Conservation (phyloP, 2,113 vertebrate species). For the Eudyptes chrysolophus region DNA sequence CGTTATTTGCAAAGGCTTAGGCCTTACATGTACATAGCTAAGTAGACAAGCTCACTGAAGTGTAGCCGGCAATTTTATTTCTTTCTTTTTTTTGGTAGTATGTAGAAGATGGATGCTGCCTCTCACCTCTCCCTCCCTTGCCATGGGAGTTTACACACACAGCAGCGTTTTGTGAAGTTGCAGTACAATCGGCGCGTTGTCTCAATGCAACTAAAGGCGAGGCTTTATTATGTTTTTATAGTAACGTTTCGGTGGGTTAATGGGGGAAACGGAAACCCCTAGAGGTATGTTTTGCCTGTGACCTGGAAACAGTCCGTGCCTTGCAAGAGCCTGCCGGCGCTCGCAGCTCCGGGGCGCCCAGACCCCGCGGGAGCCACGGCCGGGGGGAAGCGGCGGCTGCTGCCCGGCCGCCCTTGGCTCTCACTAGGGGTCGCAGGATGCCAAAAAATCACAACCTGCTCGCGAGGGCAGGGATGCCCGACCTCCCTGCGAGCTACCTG, state of each 20-base stretch:
- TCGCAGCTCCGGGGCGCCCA: background rate
- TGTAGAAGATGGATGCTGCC: background rate
- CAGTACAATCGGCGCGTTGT: background rate
- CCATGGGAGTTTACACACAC: background rate
- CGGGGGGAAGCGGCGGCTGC: background rate
- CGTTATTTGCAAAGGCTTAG: background rate
- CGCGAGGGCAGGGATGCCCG: background rate
- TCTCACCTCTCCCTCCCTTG: background rate
- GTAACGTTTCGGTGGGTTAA: background rate
- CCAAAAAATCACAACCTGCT: conserved; percentile 47
- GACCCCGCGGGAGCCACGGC: background rate
- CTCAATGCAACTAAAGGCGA: background rate
- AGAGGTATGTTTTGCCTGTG: background rate
- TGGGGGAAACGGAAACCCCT: background rate
- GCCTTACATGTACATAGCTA: background rate
- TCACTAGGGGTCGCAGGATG: conserved; percentile 79
- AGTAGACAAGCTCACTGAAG: background rate
- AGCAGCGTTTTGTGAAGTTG: background rate
- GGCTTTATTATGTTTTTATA: accelerated
- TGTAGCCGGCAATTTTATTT: background rate
- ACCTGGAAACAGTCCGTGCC: background rate
- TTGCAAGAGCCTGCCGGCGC: background rate
- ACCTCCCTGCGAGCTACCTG: background rate
- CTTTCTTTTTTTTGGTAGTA: background rate
- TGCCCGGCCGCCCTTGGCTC: conserved; percentile 15